Conservation (phyloP, 1,140 invertebrate genomes). For the Hylyphantes graminicola region DNA sequence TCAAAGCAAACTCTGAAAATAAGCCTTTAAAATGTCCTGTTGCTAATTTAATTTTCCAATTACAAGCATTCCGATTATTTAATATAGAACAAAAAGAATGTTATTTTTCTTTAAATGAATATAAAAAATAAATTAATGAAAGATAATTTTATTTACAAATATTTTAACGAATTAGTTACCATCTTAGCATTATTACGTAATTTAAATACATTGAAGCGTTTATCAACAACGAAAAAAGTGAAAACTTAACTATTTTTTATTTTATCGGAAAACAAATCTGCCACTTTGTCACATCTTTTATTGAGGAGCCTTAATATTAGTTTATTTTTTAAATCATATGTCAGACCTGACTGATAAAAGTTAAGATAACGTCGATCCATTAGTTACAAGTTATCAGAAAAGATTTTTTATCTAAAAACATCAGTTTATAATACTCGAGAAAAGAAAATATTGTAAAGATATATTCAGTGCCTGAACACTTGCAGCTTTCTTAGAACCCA, state of each 20-base stretch:
- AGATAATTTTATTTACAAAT: neutral
- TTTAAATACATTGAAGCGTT: no score
- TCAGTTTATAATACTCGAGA: neutral
- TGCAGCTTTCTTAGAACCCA: conserved; percentile 23
- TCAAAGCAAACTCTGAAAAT: no score
- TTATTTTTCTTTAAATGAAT: neutral
- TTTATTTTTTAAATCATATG: neutral
- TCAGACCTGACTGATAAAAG: neutral
- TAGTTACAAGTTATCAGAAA: conserved; percentile 24
- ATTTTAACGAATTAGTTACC: neutral
- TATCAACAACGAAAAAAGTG: neutral
- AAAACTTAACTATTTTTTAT: conserved; percentile 11
- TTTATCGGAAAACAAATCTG: conserved; percentile 22
- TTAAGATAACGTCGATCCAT: conserved; percentile 7
- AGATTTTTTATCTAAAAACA: conserved; percentile 17
- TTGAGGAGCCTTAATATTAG: conserved; percentile 6
- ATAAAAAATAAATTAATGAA: neutral
- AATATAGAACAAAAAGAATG: neutral
- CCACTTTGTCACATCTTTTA: conserved; percentile 14
- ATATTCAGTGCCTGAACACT: conserved; percentile 1
- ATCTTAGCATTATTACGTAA: no score
- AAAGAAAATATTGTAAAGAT: neutral
- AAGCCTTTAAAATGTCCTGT: no score
- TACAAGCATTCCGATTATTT: no score
- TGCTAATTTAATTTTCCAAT: no score